Conservation (phyloP, 2,797 vertebrate genomes). For the Tenualosa thibaudeaui region DNA sequence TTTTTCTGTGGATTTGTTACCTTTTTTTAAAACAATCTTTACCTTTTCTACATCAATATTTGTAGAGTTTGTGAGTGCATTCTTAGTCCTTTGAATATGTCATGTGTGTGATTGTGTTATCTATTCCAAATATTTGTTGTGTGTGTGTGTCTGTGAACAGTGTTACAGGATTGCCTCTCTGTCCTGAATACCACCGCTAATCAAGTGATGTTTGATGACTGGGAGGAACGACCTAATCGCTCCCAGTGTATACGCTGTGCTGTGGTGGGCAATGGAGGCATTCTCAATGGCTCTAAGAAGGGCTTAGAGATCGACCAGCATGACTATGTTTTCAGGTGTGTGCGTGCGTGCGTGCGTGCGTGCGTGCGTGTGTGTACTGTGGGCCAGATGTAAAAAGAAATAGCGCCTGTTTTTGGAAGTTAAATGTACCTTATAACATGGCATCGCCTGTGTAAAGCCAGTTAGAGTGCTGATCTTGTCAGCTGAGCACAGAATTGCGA, state of each 20-base stretch:
- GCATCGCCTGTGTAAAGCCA: too few species aligned
- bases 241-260: slow-evolving; percentile 74
- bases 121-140: neutral
- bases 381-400: too few species aligned
- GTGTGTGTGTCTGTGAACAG: slow-evolving; percentile 57
- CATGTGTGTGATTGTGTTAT: neutral
- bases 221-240: slow-evolving; percentile 45
- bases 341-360: neutral
- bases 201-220: slow-evolving; percentile 72
- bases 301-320: slow-evolving; percentile 79
- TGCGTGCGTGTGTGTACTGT: too few species aligned
- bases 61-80: neutral
- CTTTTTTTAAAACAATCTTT: neutral
- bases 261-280: slow-evolving; percentile 82
- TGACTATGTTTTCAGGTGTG: slow-evolving; percentile 82
- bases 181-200: slow-evolving; percentile 72
- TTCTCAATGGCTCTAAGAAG: slow-evolving; percentile 72
- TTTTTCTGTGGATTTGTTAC: too few species aligned
- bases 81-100: neutral
- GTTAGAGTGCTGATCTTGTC: too few species aligned
- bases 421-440: too few species aligned
- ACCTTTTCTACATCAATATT: neutral
- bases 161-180: slow-evolving; percentile 54
- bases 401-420: too few species aligned
- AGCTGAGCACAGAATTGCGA: too few species aligned